phyloP scores from a whole-genome alignment of 2,888 invertebrate species.

The Stenchaetothrips biformis region DNA sequence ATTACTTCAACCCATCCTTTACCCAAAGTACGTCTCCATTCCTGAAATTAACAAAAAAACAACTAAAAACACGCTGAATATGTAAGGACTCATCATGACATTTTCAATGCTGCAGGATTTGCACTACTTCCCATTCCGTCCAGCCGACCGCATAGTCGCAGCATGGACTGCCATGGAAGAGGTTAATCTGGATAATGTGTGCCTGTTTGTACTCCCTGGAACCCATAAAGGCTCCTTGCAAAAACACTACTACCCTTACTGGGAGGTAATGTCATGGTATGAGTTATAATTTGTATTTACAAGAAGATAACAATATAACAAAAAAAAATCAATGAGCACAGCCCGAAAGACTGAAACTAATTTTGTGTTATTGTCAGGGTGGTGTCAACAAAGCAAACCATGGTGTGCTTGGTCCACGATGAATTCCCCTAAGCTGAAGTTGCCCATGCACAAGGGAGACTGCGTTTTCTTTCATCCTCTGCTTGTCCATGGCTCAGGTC shows the following conservation, averaged over 20 bases:
- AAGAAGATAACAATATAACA: no score
- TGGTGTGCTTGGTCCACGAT: conserved; percentile 61
- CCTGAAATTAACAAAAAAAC: no score
- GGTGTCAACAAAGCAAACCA: conserved; percentile 67
- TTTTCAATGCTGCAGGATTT: conserved; percentile 73
- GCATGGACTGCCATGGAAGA: conserved; percentile 85
- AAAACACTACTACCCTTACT: conserved; percentile 66
- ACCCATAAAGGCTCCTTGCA: conserved; percentile 60
- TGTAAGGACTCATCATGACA: no score
- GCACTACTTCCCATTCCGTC: conserved; percentile 83
- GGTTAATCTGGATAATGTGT: conserved; percentile 69
- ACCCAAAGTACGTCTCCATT: conserved; percentile 65
- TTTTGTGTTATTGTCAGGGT: conserved; percentile 41
- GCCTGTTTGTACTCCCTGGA: conserved; percentile 73
- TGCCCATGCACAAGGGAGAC: conserved; percentile 80
- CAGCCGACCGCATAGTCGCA: conserved; percentile 72
- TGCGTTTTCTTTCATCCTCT: conserved; percentile 84
- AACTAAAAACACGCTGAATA: no score
- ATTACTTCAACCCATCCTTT: conserved; percentile 58
- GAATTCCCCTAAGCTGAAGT: conserved; percentile 54
- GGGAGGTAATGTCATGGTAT: conserved; percentile 48
- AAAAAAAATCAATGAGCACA: no score
- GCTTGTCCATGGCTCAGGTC: conserved; percentile 78
- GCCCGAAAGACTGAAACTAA: background rate
- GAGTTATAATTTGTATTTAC: background rate